Conservation (phyloP, 2,888 invertebrate species). For the Nezara viridula region DNA sequence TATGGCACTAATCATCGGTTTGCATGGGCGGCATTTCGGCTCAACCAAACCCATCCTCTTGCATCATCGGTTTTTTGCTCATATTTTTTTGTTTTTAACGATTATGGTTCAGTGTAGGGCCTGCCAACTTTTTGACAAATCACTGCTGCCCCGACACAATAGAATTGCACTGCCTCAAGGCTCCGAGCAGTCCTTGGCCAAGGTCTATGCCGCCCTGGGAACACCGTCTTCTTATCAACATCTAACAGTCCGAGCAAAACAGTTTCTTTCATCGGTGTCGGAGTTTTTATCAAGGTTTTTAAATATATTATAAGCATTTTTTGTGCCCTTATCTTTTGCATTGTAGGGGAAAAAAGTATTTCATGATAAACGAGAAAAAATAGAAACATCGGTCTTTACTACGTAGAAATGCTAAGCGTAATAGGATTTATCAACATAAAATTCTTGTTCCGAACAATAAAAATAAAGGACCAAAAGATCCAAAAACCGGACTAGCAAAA, state of each 20-base stretch:
- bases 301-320: too few relatives aligned
- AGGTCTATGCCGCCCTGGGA: slow-evolving; percentile 40
- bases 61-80: slow-evolving; percentile 12
- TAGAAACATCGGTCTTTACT: too few relatives aligned
- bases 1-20: slow-evolving; percentile 35
- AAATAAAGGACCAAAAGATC: too few relatives aligned
- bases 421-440: too few relatives aligned
- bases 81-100: slow-evolving; percentile 31
- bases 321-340: too few relatives aligned
- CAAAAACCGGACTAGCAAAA: too few relatives aligned
- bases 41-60: slow-evolving; percentile 40
- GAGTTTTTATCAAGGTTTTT: not conserved
- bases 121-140: slow-evolving; percentile 48
- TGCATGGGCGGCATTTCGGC: slow-evolving; percentile 32
- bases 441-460: too few relatives aligned
- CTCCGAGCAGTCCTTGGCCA: not conserved
- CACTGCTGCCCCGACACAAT: slow-evolving; percentile 26
- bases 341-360: too few relatives aligned
- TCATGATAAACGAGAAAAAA: too few relatives aligned
- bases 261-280: not conserved
- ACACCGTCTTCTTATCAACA: not conserved
- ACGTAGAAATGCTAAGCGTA: too few relatives aligned
- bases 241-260: not conserved
- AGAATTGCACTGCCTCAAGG: slow-evolving; percentile 34
- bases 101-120: slow-evolving; percentile 22